These are phyloP conservation scores for Macquaria ambigua DNA, from an alignment of 2,113 vertebrate genomes.

Conservation along the genomic window DNA sequence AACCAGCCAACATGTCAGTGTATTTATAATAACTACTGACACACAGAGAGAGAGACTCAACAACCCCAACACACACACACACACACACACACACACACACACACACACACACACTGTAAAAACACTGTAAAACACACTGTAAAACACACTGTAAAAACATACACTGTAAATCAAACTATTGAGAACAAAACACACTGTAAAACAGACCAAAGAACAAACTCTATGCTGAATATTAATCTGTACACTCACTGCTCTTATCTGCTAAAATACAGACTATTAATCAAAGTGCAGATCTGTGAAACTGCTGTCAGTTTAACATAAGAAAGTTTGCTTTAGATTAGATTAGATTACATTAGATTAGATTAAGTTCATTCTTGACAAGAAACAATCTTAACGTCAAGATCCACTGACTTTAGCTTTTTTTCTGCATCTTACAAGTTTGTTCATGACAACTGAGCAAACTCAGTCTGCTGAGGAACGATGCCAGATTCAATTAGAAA, in stretches of 20 bases:
- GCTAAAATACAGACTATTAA: neutral
- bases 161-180: neutral
- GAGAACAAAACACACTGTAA: slow-evolving; percentile 33
- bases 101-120: slow-evolving; percentile 30
- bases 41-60: slow-evolving; percentile 56
- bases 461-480: too few relatives aligned
- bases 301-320: too few relatives aligned
- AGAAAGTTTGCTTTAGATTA: too few relatives aligned
- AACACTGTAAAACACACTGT: slow-evolving; percentile 37
- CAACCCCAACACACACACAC: slow-evolving; percentile 26
- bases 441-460: too few relatives aligned
- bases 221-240: neutral
- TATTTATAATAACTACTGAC: slow-evolving; percentile 77
- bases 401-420: too few relatives aligned
- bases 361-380: too few relatives aligned
- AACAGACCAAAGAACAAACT: neutral
- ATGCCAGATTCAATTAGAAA: too few relatives aligned
- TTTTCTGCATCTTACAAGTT: too few relatives aligned
- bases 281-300: neutral
- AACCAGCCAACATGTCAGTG: slow-evolving; percentile 79
- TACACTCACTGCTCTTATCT: neutral
- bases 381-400: too few relatives aligned
- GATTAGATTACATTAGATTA: too few relatives aligned
- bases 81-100: slow-evolving; percentile 44
- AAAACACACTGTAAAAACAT: slow-evolving; percentile 23